Conservation (phyloP, 2,888 invertebrate genomes). For the Adineta ricciae region DNA sequence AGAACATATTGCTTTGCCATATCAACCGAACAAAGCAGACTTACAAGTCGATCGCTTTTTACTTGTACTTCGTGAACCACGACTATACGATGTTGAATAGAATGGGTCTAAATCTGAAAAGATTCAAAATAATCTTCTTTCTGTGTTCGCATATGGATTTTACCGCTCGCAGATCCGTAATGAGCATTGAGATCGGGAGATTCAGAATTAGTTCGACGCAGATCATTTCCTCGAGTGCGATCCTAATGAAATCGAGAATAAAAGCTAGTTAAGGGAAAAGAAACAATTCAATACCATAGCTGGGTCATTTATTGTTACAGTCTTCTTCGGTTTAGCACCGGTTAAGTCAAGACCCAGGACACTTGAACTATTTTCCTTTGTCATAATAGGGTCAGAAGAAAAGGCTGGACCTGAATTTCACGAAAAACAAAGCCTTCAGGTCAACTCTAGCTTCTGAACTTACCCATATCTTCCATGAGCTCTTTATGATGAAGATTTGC, state of each 20-base stretch:
- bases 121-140: background rate
- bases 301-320: slow-evolving; percentile 1
- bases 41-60: slow-evolving; percentile 18
- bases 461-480: slow-evolving; percentile 31
- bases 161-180: too few relatives aligned
- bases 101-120: background rate
- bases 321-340: background rate
- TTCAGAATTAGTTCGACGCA: background rate
- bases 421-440: background rate
- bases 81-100: background rate
- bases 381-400: background rate
- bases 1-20: too few relatives aligned
- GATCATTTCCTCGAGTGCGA: background rate
- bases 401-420: background rate
- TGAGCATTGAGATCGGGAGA: background rate
- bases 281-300: too few relatives aligned
- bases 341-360: background rate
- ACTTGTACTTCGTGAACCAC: background rate
- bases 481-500: slow-evolving; percentile 30
- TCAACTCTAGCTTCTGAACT: background rate
- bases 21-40: too few relatives aligned
- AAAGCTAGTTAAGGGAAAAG: too few relatives aligned
- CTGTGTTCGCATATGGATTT: too few relatives aligned
- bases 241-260: too few relatives aligned
- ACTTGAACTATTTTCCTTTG: background rate